These are phyloP conservation scores for Carabus problematicus DNA, from an alignment of 2,888 invertebrate species.

Conservation along the genomic window DNA sequence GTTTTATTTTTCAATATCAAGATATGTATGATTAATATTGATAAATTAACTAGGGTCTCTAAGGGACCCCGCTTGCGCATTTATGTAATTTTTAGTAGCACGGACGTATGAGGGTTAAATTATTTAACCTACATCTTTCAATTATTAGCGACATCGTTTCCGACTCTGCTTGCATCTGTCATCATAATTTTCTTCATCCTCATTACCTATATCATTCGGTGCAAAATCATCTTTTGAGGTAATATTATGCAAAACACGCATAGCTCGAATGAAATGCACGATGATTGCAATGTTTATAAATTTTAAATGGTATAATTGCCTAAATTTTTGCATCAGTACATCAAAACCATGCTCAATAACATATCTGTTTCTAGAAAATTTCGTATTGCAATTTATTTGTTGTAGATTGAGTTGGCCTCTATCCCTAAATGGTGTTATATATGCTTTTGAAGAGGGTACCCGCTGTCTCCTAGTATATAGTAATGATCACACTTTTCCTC, in stretches of 20 bases:
- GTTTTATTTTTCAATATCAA: too few relatives aligned
- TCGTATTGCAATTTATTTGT: neutral
- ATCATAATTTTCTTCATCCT: too few relatives aligned
- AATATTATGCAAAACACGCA: constrained; percentile 41
- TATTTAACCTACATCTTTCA: too few relatives aligned
- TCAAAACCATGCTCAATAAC: constrained; percentile 21
- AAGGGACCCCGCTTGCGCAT: too few relatives aligned
- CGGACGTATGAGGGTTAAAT: too few relatives aligned
- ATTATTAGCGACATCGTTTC: too few relatives aligned
- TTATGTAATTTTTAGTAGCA: too few relatives aligned
- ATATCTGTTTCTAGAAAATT: neutral
- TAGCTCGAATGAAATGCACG: constrained; percentile 41
- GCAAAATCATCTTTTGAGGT: constrained; percentile 30
- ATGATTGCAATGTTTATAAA: constrained; percentile 23
- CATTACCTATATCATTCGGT: too few relatives aligned
- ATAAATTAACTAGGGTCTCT: too few relatives aligned
- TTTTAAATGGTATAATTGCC: constrained; percentile 41
- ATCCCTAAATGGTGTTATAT: neutral
- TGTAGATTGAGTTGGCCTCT: neutral
- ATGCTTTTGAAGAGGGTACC: neutral
- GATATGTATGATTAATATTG: too few relatives aligned
- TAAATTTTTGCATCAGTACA: constrained; percentile 36
- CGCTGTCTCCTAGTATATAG: neutral
- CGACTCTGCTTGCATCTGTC: too few relatives aligned
- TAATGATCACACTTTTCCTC: neutral